Evolutionary conservation across 2,888 invertebrate species (phyloP).

Genomic region (Leptopilina drosophilae): DNA sequence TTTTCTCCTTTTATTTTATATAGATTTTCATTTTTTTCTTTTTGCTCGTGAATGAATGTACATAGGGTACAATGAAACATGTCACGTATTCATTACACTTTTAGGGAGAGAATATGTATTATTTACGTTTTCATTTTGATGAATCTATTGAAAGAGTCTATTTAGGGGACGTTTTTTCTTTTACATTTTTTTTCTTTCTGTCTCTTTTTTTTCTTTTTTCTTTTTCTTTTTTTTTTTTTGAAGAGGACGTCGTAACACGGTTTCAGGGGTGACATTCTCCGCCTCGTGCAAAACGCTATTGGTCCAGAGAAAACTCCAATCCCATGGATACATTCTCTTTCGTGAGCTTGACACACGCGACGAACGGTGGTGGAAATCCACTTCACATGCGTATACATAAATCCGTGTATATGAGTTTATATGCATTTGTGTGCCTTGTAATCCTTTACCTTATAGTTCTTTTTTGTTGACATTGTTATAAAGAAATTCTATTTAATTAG

Average conservation of each 20-base stretch:
- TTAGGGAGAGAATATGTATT: constrained; percentile 10
- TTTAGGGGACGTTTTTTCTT: constrained; percentile 18
- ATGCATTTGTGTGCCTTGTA: constrained; percentile 9
- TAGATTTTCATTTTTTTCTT: background rate
- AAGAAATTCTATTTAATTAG: background rate
- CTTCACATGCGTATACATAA: background rate
- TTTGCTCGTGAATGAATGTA: background rate
- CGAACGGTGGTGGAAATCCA: constrained; percentile 10
- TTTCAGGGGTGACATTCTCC: constrained; percentile 34
- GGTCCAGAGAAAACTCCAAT: constrained; percentile 29
- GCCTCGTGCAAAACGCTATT: constrained; percentile 32
- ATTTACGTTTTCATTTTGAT: constrained; percentile 16
- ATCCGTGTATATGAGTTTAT: no score
- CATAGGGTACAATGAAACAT: constrained; percentile 13
- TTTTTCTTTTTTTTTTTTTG: background rate
- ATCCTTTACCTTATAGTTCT: background rate
- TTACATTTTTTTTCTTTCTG: background rate
- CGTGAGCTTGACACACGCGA: background rate
- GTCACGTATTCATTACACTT: constrained; percentile 12
- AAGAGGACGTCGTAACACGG: constrained; percentile 18
- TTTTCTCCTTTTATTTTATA: background rate
- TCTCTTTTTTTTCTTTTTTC: background rate
- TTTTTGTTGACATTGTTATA: background rate
- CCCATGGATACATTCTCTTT: constrained; percentile 4
- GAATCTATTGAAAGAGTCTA: constrained; percentile 12